Evolutionary conservation across 2,888 invertebrate genomes (phyloP), one percentile per base, ranked within the genome.

Genomic region (Acleris laterana): DNA sequence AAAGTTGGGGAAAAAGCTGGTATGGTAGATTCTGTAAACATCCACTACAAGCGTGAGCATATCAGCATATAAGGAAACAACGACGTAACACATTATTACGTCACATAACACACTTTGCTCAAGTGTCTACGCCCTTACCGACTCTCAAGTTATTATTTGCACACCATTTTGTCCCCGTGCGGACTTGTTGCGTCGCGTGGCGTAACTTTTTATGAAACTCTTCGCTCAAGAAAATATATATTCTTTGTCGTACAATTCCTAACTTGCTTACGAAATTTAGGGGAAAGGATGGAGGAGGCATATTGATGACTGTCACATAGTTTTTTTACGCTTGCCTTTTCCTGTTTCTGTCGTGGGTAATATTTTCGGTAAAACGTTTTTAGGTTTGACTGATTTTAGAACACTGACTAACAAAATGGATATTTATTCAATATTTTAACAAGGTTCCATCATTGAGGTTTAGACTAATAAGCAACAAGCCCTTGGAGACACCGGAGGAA

Each of bases 121-220:
- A 42, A 44, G 25, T 32, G 44, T 61, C 13, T 19, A 32, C 44
- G 42, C 59, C 48, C 64, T 38, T 57, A 57, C 13, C 38, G 38
- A 38, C 52, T 38, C 53, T 13, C 59, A 42, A 59, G 53, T 55
- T 64, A 64, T 64, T 64, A 64, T 59, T 64, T 60, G 53, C 53
- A 48, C 53, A 46, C 57, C 56, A n/a, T 17, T 49, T 25, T 60
- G 49, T 64, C 52, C 44, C n/a, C 32, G 53, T 48, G 32, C 32
- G 53, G 22, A 64, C 59, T 60, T 64, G 64, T 64, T 64, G 64
- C 64, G 53, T 55, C n/a, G 3, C 16, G 17, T 55, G 13, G 3
- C 19, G 16, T 25, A 59, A 55, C 60, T 64, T 64, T 53, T 64
- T 49, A 53, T 38, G 19, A 58, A 59, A 25, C 53, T 60, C 49